Evolutionary conservation across 2,888 invertebrate species (phyloP), one percentile per base, ranked within the genome.

Genomic region (Neuroscelio doddi): DNA sequence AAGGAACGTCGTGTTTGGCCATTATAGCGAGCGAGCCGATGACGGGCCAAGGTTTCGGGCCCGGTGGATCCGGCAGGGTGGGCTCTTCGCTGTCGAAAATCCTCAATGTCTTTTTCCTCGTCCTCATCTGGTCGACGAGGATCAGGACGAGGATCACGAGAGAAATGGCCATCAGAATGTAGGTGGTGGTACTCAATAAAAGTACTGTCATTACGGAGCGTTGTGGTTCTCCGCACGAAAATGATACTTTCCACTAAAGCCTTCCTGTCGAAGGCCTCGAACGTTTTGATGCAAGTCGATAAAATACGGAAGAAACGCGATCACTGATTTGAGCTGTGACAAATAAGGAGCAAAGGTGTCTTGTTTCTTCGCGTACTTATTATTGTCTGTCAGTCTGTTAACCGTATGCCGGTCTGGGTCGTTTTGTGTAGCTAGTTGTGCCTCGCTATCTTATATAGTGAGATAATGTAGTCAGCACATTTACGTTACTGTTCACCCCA

Each of bases 1-100:
- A 89, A 0, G 89, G 89, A 1, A 89, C 86, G 64, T 88, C 87
- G 77, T 89, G 88, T 9, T 87, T 87, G 1, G 86, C 87, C 69
- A 90, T 76, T 7, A 88, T 81, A 66, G 88, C 87, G 8, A 89
- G 83, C 49, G 88, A 88, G 12, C 90, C 89, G 27, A 89, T 81
- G 38, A 90, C 80, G 8, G 89, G 89, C 76, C 87, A 85, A 1
- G 86, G 85, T 68, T 85, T 86, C 4, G 87, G 88, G n/a, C 86
- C 86, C 0, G 89, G 89, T 34, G 87, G 85, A 46, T 86, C 83
- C 39, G 76, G 76, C 26, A 82, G 56, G 8, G 21, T 16, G 1
- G 71, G 51, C 1, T 63, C 64, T 14, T 69, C 75, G 56, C 51
- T 68, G 46, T 73, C 73, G n/a, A 69, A 46, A 1, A 68, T 51